Evolutionary conservation across 2,797 vertebrate species (phyloP), one percentile per base, ranked within the genome.

Genomic region (Eulemur albifrons): DNA sequence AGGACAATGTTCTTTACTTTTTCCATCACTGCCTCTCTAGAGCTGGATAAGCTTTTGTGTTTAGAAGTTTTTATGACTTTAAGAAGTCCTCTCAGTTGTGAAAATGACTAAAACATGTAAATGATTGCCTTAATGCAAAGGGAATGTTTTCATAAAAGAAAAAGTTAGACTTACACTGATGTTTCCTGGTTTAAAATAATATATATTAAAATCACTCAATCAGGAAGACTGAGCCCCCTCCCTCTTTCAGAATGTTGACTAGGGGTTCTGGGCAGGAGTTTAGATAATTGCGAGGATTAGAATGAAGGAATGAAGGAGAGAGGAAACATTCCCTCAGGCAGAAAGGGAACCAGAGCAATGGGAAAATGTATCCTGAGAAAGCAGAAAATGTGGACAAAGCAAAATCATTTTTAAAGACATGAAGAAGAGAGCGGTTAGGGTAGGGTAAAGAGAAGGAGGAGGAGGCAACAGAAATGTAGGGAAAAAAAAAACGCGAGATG

Each of bases 401-500:
- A 82, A 88, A 95, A 84, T 61, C 43, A 94, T 79, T 92, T 76
- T 88, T 79, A 45, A 95, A 86, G 59, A 88, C 38, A 50, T 90
- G 61, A 92, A 54, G 38, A 76, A 27, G 54, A 85, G 61, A 90
- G 38, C 45, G 30, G 27, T 88, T 89, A 84, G 32, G 52, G 79
- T 57, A 25, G 50, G 38, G 20, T 93, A 77, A 61, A 81, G 69
- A 59, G 65, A 92, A 94, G 17, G 25, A 30, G 54, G 59, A 84
- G 79, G 48, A 76, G 92, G 17, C 82, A 92, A 90, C 77, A 30
- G 97, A 84, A 97, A 96, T 69, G 91, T 73, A 93, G 81, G 52
- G 76, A 76, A 57, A 96, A 80, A 54, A 96, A 93, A 90, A 97
- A 93, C 54, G 25, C 97, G 83, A 96, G 95, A 96, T 90, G 0